Evolutionary conservation across 2,113 vertebrate genomes (phyloP).

Genomic region (Brachyistius frenatus): DNA sequence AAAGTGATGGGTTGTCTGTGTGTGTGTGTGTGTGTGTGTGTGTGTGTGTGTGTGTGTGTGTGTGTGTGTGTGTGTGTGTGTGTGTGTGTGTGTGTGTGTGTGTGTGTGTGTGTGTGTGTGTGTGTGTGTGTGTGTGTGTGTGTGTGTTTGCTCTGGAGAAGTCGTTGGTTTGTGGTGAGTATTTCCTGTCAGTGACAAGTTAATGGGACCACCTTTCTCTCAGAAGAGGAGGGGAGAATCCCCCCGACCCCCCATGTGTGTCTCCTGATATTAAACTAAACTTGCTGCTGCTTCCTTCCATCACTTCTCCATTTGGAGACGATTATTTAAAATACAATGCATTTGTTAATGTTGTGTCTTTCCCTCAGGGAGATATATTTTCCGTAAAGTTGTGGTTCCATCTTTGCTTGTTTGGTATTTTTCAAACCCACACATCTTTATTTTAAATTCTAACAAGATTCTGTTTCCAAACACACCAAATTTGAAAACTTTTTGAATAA

Average conservation of each 20-base stretch:
- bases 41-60: slow-evolving; percentile 42
- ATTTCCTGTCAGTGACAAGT: slow-evolving; percentile 76
- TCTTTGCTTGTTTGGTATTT: too few species aligned
- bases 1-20: neutral
- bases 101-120: slow-evolving; percentile 15
- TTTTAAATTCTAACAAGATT: too few species aligned
- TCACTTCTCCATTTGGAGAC: neutral
- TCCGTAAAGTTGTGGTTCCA: too few species aligned
- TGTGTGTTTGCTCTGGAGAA: slow-evolving; percentile 49
- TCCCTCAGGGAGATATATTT: too few species aligned
- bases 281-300: neutral
- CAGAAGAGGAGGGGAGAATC: slow-evolving; percentile 57
- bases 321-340: too few species aligned
- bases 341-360: too few species aligned
- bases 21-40: slow-evolving; percentile 34
- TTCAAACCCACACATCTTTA: too few species aligned
- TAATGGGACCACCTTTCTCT: slow-evolving; percentile 70
- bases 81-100: slow-evolving; percentile 43
- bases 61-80: slow-evolving; percentile 19
- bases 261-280: slow-evolving; percentile 46
- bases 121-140: slow-evolving; percentile 43
- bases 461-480: neutral
- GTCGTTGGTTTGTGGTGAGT: slow-evolving; percentile 69
- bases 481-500: neutral
- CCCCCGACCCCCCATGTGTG: slow-evolving; percentile 31